These are phyloP conservation scores for Pteromalus puparum DNA, from an alignment of 1,140 invertebrate species.

Conservation along the genomic window DNA sequence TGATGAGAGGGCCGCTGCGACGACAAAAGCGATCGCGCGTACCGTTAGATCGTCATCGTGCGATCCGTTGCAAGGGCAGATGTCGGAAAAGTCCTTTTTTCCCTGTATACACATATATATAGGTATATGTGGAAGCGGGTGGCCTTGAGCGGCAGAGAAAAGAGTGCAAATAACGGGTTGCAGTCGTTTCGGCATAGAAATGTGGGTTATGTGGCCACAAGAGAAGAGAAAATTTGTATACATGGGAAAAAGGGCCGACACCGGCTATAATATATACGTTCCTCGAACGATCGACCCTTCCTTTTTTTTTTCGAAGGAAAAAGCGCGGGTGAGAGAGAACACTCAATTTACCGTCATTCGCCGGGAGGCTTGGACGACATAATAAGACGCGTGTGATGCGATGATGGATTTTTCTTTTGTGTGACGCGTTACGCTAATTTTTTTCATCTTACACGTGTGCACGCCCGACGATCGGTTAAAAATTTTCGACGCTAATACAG, in stretches of 20 bases:
- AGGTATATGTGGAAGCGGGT: background rate
- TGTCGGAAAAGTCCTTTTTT: background rate
- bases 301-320: background rate
- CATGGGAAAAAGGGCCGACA: slow-evolving; percentile 64
- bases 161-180: slow-evolving; percentile 71
- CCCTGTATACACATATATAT: background rate
- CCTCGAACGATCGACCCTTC: slow-evolving; percentile 42
- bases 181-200: slow-evolving; percentile 66
- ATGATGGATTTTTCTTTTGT: background rate
- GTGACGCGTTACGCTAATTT: slow-evolving; percentile 7
- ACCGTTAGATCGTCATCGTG: slow-evolving; percentile 7
- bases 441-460: background rate
- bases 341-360: slow-evolving; percentile 63
- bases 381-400: slow-evolving; percentile 53
- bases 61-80: background rate
- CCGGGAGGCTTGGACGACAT: slow-evolving; percentile 51
- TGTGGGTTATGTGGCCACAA: slow-evolving; percentile 73
- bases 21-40: background rate
- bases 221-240: slow-evolving; percentile 72
- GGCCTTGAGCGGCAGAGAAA: background rate
- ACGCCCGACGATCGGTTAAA: background rate
- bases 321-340: slow-evolving; percentile 31
- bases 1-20: background rate
- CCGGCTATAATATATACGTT: slow-evolving; percentile 3
- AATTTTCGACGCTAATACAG: background rate